Conservation (phyloP, 1,140 invertebrate species). For the Carcinoscorpius rotundicauda region DNA sequence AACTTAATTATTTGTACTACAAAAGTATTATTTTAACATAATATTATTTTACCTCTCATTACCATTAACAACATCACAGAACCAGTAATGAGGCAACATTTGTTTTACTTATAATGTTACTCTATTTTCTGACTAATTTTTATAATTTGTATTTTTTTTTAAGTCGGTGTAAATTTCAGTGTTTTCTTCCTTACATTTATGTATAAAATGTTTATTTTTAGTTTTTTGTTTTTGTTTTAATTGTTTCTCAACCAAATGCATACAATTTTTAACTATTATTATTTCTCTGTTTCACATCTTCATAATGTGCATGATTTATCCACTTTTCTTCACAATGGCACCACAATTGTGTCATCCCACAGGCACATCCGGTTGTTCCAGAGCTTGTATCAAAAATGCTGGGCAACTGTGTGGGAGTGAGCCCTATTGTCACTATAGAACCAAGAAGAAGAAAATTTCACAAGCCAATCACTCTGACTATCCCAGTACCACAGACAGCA, state of each 20-base stretch:
- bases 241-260: neutral
- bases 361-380: conserved; percentile 94
- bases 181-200: no score
- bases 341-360: conserved; percentile 9
- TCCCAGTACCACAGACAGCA: conserved; percentile 92
- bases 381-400: conserved; percentile 92
- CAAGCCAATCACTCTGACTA: conserved; percentile 94
- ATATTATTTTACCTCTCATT: no score
- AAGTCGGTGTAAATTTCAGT: no score
- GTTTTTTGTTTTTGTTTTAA: no score
- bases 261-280: neutral
- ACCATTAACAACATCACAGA: no score
- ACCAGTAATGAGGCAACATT: no score
- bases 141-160: no score
- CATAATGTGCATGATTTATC: conserved; percentile 12
- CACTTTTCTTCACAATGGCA: conserved; percentile 13
- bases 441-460: conserved; percentile 96
- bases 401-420: conserved; percentile 95
- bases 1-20: no score
- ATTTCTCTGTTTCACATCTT: conserved; percentile 6
- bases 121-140: no score
- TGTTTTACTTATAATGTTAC: no score
- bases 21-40: no score
- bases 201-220: no score
- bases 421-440: conserved; percentile 97